These are phyloP conservation scores for Agrochola lychnidis DNA, from an alignment of 2,888 invertebrate species.

Conservation along the genomic window DNA sequence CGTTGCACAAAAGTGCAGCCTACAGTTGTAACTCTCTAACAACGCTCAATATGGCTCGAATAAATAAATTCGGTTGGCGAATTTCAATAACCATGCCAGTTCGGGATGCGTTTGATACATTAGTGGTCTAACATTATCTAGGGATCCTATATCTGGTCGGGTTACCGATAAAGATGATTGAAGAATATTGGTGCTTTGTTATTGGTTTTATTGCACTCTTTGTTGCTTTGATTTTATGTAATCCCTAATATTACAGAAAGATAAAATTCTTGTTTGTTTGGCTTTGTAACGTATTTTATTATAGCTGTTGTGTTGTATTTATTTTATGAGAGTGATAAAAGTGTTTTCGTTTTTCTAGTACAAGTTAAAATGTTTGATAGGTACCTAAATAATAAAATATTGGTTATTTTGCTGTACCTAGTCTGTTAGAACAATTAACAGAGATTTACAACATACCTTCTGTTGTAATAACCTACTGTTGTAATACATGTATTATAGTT, in stretches of 20 bases:
- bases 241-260: slow-evolving; percentile 5
- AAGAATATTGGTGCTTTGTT: slow-evolving; percentile 38
- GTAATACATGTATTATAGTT: background rate
- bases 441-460: background rate
- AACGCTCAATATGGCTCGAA: slow-evolving; percentile 53
- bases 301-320: background rate
- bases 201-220: slow-evolving; percentile 39
- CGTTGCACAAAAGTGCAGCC: background rate
- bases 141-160: slow-evolving; percentile 30
- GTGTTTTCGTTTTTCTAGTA: background rate
- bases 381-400: background rate
- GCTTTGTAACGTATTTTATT: slow-evolving; percentile 3
- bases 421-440: background rate
- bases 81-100: slow-evolving; percentile 66
- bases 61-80: slow-evolving; percentile 64
- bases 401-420: background rate
- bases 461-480: background rate
- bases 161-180: slow-evolving; percentile 39
- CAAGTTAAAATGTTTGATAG: background rate
- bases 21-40: slow-evolving; percentile 39
- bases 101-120: slow-evolving; percentile 41
- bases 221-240: slow-evolving; percentile 24
- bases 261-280: slow-evolving; percentile 33
- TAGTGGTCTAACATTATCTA: slow-evolving; percentile 34
- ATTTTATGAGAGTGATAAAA: slow-evolving; percentile 8